Percentiles rank a stretch among this genome's conserved stretches.
Conservation (phyloP, 2,888 invertebrate genomes). For the Camponotus fellah region DNA sequence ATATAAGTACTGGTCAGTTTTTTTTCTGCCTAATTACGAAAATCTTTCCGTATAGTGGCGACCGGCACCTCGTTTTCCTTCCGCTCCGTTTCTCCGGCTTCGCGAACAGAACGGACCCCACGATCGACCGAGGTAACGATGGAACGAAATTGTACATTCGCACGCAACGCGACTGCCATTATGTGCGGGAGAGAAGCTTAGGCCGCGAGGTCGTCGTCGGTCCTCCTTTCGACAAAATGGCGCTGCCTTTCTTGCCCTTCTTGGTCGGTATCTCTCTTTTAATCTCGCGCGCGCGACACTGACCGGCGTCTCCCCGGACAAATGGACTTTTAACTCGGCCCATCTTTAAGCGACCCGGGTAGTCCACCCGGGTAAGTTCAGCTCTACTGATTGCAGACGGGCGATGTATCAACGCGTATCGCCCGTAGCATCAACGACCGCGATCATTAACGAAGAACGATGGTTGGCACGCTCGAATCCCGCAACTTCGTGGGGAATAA, state of each 20-base stretch:
- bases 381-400: conserved; percentile 19
- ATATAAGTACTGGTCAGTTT: background rate
- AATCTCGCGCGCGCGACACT: conserved; percentile 67
- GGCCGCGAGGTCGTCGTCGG: conserved; percentile 48
- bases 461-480: conserved; percentile 1
- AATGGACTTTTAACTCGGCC: conserved; percentile 74
- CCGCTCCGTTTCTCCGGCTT: conserved; percentile 32
- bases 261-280: conserved; percentile 66
- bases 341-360: conserved; percentile 25
- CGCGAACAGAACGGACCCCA: conserved; percentile 20
- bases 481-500: background rate
- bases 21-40: background rate
- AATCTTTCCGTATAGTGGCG: conserved; percentile 29
- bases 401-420: background rate
- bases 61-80: conserved; percentile 48
- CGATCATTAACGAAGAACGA: conserved; percentile 39
- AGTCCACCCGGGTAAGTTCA: conserved; percentile 14
- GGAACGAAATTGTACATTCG: conserved; percentile 64
- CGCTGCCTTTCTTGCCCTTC: conserved; percentile 58
- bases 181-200: conserved; percentile 38
- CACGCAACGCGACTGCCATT: conserved; percentile 59
- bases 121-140: conserved; percentile 53
- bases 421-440: conserved; percentile 5
- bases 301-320: conserved; percentile 59
- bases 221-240: conserved; percentile 60